A percentile compares a stretch with the other conserved stretches of the same genome.
These are phyloP conservation scores for Drosophila trichaetosa DNA, from an alignment of 2,888 invertebrate species.

Conservation along the genomic window DNA sequence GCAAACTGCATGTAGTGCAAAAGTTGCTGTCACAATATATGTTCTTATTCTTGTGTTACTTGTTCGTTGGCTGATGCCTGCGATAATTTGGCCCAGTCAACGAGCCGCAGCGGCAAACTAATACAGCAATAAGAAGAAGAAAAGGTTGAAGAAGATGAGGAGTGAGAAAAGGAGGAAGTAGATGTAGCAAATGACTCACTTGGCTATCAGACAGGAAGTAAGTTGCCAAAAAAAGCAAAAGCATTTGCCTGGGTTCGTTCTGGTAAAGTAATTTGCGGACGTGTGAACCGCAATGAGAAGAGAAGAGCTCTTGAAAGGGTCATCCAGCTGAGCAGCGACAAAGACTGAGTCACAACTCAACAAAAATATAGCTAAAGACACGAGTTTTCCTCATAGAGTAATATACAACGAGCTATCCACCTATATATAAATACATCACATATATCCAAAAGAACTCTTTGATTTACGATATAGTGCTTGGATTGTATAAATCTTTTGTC, in stretches of 20 bases:
- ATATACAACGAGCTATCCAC: background rate
- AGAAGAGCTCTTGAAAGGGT: background rate
- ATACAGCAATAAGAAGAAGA: background rate
- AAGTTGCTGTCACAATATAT: background rate
- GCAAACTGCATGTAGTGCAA: background rate
- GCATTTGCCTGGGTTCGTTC: constrained; percentile 7
- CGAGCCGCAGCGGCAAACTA: constrained; percentile 30
- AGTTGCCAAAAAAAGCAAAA: constrained; percentile 27
- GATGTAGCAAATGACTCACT: constrained; percentile 36
- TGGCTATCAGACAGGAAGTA: constrained; percentile 32
- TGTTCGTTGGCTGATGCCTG: constrained; percentile 12
- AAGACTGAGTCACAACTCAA: background rate
- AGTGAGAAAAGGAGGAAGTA: constrained; percentile 25
- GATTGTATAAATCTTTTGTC: background rate
- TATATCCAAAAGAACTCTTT: background rate
- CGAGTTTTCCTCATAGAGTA: background rate
- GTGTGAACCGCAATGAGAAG: constrained; percentile 42
- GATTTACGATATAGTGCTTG: background rate
- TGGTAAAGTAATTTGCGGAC: constrained; percentile 52
- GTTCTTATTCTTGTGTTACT: background rate
- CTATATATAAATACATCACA: background rate
- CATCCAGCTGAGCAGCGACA: background rate
- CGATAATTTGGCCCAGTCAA: constrained; percentile 46
- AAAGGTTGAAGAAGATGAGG: background rate
- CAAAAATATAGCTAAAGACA: background rate